A percentile compares a stretch with the other conserved stretches of the same genome.
Conservation (phyloP, 2,797 vertebrate species). For the Enteromius afrohamiltoni region DNA sequence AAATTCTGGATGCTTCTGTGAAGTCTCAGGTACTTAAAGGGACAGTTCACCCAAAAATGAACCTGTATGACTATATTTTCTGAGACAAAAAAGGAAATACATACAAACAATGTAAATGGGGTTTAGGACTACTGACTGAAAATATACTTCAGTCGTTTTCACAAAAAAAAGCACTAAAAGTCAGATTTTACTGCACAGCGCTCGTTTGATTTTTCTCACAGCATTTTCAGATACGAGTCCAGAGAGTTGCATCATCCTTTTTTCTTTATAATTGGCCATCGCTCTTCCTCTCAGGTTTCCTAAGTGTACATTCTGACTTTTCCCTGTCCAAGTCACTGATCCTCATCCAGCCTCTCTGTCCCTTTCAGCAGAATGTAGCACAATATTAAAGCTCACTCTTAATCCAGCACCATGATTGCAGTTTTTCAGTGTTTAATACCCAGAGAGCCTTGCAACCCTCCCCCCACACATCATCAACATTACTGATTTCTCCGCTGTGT, state of each 20-base stretch:
- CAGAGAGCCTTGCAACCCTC: constrained; percentile 46
- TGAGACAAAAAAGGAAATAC: background rate
- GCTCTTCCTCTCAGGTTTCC: constrained; percentile 25
- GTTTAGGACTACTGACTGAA: background rate
- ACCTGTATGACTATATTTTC: background rate
- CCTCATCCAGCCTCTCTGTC: constrained; percentile 53
- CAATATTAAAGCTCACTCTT: constrained; percentile 77
- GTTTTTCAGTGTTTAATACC: constrained; percentile 72
- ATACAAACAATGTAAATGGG: background rate
- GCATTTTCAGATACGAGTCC: constrained; percentile 5
- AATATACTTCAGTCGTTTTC: too few relatives aligned
- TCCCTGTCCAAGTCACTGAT: constrained; percentile 44
- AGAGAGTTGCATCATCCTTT: constrained; percentile 31
- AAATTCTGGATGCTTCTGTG: background rate
- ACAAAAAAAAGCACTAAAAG: background rate
- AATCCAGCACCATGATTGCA: constrained; percentile 76
- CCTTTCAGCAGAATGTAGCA: constrained; percentile 63
- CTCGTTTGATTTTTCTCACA: background rate
- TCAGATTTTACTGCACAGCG: background rate
- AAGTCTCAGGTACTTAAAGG: background rate
- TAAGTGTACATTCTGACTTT: constrained; percentile 49
- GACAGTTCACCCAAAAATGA: background rate
- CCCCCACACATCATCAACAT: constrained; percentile 70
- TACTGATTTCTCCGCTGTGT: constrained; percentile 73
- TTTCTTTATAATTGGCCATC: constrained; percentile 17